Evolutionary conservation across 2,797 vertebrate genomes (phyloP).

Genomic region (Tympanoctomys barrerae): DNA sequence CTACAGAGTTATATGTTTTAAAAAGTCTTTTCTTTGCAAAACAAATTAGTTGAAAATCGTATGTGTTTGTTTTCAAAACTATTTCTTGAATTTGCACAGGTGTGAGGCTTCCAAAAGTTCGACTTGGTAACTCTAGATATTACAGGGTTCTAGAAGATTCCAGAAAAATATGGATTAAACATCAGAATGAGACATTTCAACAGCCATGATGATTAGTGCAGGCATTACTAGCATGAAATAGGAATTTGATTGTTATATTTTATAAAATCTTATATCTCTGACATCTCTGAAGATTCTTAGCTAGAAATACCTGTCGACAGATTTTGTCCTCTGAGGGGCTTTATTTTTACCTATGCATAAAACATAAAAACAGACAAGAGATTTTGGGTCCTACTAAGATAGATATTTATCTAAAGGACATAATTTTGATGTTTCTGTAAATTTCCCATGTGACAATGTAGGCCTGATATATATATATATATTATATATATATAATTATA

Average conservation of each 20-base stretch:
- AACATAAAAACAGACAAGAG: neutral
- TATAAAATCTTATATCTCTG: neutral
- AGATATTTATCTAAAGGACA: conserved; percentile 15
- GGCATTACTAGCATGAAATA: neutral
- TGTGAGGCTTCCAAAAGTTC: conserved; percentile 22
- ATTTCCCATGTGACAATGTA: conserved; percentile 25
- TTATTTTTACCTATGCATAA: neutral
- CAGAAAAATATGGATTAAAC: neutral
- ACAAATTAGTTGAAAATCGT: conserved; percentile 17
- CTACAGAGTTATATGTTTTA: neutral
- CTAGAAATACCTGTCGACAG: neutral
- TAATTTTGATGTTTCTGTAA: conserved; percentile 32
- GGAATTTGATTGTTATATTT: neutral
- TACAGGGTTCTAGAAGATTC: neutral
- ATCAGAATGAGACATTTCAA: neutral
- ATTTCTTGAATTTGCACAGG: neutral
- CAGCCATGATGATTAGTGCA: neutral
- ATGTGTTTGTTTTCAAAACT: neutral
- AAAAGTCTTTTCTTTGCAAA: conserved; percentile 3
- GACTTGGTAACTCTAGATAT: neutral
- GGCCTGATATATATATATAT: too few relatives aligned
- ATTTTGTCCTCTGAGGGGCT: neutral
- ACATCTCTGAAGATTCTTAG: neutral
- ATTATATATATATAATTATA: too few relatives aligned
- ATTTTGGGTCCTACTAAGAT: neutral